Percentiles rank a stretch among this genome's conserved stretches.
These are phyloP conservation scores for Lochmaea capreae DNA, from an alignment of 2,888 invertebrate species.

Conservation along the genomic window DNA sequence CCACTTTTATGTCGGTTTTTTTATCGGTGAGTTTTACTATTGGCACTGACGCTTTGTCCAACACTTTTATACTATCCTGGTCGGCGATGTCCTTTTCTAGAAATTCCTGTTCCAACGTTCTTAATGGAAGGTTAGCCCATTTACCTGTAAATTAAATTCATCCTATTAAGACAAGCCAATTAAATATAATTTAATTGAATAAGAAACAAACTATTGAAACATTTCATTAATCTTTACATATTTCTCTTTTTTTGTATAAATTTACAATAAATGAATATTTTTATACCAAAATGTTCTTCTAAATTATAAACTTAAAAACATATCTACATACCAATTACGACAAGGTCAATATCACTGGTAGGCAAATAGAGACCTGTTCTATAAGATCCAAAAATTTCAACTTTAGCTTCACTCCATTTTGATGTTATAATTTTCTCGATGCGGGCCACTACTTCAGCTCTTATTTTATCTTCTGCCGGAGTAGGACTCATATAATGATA, in stretches of 20 bases:
- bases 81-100: slow-evolving; percentile 91
- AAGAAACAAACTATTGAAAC: too few relatives aligned
- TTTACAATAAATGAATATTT: too few relatives aligned
- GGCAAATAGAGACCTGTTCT: slow-evolving; percentile 97
- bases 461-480: slow-evolving; percentile 88
- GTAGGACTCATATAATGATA: slow-evolving; percentile 95
- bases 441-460: slow-evolving; percentile 88
- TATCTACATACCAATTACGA: slow-evolving; percentile 69
- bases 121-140: slow-evolving; percentile 91
- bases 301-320: not conserved
- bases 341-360: slow-evolving; percentile 83
- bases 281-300: too few relatives aligned
- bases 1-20: slow-evolving; percentile 89
- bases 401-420: slow-evolving; percentile 93
- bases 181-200: slow-evolving; percentile 4
- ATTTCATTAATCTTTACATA: too few relatives aligned
- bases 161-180: not conserved
- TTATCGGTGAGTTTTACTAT: slow-evolving; percentile 93
- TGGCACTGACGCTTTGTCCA: slow-evolving; percentile 98
- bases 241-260: too few relatives aligned
- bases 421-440: slow-evolving; percentile 88
- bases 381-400: slow-evolving; percentile 98
- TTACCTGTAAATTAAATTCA: slow-evolving; percentile 69
- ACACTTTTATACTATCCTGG: slow-evolving; percentile 90
- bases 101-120: slow-evolving; percentile 91